Evolutionary conservation across 1,140 invertebrate genomes (phyloP), one percentile per base, ranked within the genome.

Genomic region (Drosophila mayri): DNA sequence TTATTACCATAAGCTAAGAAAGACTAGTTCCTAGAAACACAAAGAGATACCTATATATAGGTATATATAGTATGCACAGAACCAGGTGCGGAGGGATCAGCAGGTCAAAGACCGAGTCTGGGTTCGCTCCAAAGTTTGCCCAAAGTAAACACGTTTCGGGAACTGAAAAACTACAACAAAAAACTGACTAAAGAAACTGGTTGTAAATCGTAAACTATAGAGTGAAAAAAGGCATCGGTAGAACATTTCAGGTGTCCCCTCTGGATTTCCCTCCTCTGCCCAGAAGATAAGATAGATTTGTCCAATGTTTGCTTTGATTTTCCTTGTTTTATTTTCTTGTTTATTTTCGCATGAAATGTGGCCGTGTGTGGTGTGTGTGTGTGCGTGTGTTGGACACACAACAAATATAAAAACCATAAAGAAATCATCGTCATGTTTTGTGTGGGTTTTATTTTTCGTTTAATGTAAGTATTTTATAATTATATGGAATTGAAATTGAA

Each of bases 281-380:
- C 32, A 28, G 9, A 49, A 70, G 65, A 78, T 78, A 43, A 58
- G 62, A 67, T 43, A 59, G 41, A 65, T 60, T 67, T 61, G 32
- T 58, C 55, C 50, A 46, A 46, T 46, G 28, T 46, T 58, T 70
- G 40, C n/a, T 61, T 75, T 70, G 58, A 62, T 78, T 76, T 75
- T 58, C 40, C 60, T 55, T 50, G 59, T 57, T 73, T 75, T 64
- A 28, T 58, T 74, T 46, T 60, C 35, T 58, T 40, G 50, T 76
- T 67, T 77, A 67, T 78, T 77, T 78, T 70, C 49, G 49, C 55
- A 68, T 79, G 80, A 75, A 83, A 82, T 55, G 64, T 47, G 81
- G 62, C 76, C 80, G 41, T 67, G 62, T 73, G 76, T 41, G 30
- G 43, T 64, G 76, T 58, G 35, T 76, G 57, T 72, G 76, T 58